phyloP scores from a whole-genome alignment of 2,888 invertebrate species.

The Coenonympha glycerion region DNA sequence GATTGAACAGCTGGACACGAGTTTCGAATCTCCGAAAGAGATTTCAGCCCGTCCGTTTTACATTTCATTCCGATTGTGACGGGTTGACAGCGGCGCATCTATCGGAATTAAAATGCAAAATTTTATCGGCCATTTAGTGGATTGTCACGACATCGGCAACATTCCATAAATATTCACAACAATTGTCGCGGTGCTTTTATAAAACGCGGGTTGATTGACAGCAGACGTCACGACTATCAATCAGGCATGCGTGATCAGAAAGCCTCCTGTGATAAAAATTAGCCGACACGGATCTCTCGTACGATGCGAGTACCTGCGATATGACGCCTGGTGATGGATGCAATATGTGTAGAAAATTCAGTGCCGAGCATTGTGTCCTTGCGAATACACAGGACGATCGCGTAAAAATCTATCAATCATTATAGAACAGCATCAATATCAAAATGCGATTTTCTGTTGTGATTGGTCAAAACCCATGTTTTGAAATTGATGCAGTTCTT shows the following conservation, averaged over 20 bases:
- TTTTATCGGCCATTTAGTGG: slow-evolving; percentile 55
- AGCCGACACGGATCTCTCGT: slow-evolving; percentile 26
- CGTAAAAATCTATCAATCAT: too few species aligned
- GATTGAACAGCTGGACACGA: slow-evolving; percentile 65
- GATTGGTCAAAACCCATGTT: too few species aligned
- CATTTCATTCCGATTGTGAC: slow-evolving; percentile 39
- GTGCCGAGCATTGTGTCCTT: slow-evolving; percentile 36
- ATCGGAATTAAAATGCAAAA: slow-evolving; percentile 56
- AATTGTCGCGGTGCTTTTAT: slow-evolving; percentile 58
- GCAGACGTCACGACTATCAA: slow-evolving; percentile 61
- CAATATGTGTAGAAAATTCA: slow-evolving; percentile 33
- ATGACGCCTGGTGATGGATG: slow-evolving; percentile 5
- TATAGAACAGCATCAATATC: too few species aligned
- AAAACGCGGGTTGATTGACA: slow-evolving; percentile 61
- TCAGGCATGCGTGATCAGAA: slow-evolving; percentile 57
- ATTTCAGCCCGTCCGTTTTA: slow-evolving; percentile 49
- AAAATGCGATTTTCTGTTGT: too few species aligned
- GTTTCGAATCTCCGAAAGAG: slow-evolving; percentile 54
- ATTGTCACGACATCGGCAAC: slow-evolving; percentile 47
- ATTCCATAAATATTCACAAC: slow-evolving; percentile 70
- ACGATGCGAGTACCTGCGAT: slow-evolving; percentile 7
- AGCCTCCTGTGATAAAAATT: slow-evolving; percentile 29
- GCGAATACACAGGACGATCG: too few species aligned
- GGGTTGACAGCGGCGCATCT: slow-evolving; percentile 38
- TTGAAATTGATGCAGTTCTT: too few species aligned